These are phyloP conservation scores for Rotaria magnacalcarata DNA, from an alignment of 2,888 invertebrate genomes.

Conservation along the genomic window DNA sequence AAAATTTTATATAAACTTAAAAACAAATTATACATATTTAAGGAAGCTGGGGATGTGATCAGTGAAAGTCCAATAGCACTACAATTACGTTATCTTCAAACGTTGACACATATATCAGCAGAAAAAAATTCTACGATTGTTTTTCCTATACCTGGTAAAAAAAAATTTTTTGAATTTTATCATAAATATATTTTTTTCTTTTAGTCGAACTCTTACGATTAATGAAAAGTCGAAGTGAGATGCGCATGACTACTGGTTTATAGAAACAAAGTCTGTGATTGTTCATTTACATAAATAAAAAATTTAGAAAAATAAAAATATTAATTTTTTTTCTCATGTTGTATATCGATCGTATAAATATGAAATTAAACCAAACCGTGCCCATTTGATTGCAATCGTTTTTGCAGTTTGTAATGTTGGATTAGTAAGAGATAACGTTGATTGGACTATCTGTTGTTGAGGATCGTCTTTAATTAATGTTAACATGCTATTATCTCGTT, in stretches of 20 bases:
- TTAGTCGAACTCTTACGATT: background rate
- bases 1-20: background rate
- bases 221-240: background rate
- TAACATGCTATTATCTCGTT: background rate
- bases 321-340: background rate
- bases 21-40: background rate
- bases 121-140: constrained; percentile 58
- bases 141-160: constrained; percentile 57
- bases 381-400: background rate
- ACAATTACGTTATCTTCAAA: constrained; percentile 62
- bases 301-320: background rate
- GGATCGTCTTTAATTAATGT: constrained; percentile 30
- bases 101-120: constrained; percentile 54
- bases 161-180: constrained; percentile 43
- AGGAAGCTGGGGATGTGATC: constrained; percentile 78
- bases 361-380: background rate
- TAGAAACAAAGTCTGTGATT: background rate
- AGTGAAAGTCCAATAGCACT: constrained; percentile 74
- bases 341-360: constrained; percentile 5
- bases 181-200: background rate
- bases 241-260: background rate
- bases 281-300: background rate
- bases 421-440: background rate
- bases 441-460: background rate
- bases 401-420: background rate